These are phyloP conservation scores for Leptothorax acervorum DNA, from an alignment of 2,888 invertebrate species.

Conservation along the genomic window DNA sequence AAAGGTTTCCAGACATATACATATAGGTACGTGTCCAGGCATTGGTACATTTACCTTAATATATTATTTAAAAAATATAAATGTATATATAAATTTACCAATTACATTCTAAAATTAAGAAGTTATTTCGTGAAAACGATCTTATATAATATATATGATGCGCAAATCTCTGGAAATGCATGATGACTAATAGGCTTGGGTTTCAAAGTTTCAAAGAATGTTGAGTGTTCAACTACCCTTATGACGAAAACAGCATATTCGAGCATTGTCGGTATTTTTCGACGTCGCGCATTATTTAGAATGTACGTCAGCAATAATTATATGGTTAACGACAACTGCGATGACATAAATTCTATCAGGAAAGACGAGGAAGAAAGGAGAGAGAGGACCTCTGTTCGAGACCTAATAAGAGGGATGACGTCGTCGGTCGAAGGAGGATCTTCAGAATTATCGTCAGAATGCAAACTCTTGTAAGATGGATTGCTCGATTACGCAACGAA, in stretches of 20 bases:
- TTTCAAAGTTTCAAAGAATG: not conserved
- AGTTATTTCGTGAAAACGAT: slow-evolving; percentile 2
- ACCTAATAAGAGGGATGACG: slow-evolving; percentile 35
- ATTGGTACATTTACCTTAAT: no score
- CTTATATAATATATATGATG: not conserved
- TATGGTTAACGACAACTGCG: slow-evolving; percentile 23
- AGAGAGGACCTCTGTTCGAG: not conserved
- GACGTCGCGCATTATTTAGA: slow-evolving; percentile 23
- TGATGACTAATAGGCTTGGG: not conserved
- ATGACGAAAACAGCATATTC: not conserved
- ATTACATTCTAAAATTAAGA: not conserved
- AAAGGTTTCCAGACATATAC: no score
- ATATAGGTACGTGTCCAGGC: no score
- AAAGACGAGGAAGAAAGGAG: not conserved
- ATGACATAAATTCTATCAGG: slow-evolving; percentile 23
- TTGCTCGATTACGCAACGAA: slow-evolving; percentile 59
- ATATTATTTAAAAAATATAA: not conserved
- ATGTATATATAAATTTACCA: not conserved
- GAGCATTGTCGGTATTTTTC: not conserved
- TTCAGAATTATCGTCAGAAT: slow-evolving; percentile 50
- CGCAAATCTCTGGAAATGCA: not conserved
- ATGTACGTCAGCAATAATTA: slow-evolving; percentile 17
- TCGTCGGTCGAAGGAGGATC: slow-evolving; percentile 33
- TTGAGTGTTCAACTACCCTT: not conserved
- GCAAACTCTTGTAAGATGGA: slow-evolving; percentile 55